Base-by-base conservation (phyloP, 2,113 vertebrate species). In the Pantherophis guttatus region DNA sequence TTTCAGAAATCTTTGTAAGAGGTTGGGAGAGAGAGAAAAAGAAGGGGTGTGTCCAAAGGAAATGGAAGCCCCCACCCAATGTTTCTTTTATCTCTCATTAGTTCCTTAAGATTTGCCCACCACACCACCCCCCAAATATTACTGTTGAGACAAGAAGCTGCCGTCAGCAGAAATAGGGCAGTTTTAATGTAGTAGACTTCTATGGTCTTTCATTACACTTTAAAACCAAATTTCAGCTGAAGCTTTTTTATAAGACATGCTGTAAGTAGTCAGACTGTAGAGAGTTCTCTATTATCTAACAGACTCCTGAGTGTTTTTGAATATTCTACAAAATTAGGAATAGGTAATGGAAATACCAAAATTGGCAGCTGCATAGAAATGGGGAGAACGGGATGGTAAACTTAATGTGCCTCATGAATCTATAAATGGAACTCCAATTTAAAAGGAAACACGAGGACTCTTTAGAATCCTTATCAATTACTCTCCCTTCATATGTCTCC, bases 391-490 rank as follows among this genome's bases (percentile, higher is more conserved):
- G 29, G 24, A 59, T 39, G 12, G 8, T 94, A 59, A 4, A 75
- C 13, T n/a, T 39, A 75, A 26, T 8, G 26, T 1, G 21, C 53
- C 92, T 91, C 6, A 87, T 52, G 23, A 58, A 10, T 89, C 81
- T 52, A 3, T 24, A 90, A 87, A 89, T 57, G 29, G 86, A 93
- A 95, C 0, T 93, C 87, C 75, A 93, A 93, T 90, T 86, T 52
- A 23, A 10, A 93, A 89, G 91, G 23, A 7, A 91, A 95, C 52
- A n/a, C 13, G 2, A 8, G 3, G 15, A 39, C 90, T n/a, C 48
- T 75, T 91, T 52, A 70, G 5, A 50, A 62, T 29, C 15, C 53
- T 23, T 89, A 92, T 86, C 92, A 39, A 29, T 87, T 33, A 94
- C 86, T 26, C 89, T 85, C 39, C 87, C 29, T 39, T 8, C n/a